Conservation (phyloP, 1,140 invertebrate genomes). For the Sesamia nonagrioides region DNA sequence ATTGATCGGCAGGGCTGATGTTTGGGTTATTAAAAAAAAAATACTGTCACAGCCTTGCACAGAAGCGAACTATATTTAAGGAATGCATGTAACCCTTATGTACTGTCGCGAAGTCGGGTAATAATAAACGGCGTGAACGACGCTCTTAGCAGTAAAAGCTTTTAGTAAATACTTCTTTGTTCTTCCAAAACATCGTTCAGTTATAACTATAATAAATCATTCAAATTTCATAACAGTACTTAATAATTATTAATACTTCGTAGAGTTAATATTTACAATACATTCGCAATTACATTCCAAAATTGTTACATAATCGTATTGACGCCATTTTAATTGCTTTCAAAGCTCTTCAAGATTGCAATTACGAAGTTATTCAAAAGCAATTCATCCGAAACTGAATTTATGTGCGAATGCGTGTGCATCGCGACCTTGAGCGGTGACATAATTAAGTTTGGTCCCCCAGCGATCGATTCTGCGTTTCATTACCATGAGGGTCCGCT, state of each 20-base stretch:
- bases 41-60: too few species aligned
- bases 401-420: conserved; percentile 55
- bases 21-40: too few species aligned
- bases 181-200: not conserved
- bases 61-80: too few species aligned
- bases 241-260: not conserved
- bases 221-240: not conserved
- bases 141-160: not conserved
- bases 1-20: too few species aligned
- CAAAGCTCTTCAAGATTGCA: conserved; percentile 32
- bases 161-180: not conserved
- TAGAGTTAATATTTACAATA: not conserved
- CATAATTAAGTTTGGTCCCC: conserved; percentile 77
- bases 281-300: conserved; percentile 13
- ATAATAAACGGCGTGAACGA: not conserved
- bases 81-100: too few species aligned
- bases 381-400: conserved; percentile 45
- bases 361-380: conserved; percentile 46
- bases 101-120: not conserved
- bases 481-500: conserved; percentile 69
- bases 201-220: too few species aligned
- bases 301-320: conserved; percentile 19
- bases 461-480: conserved; percentile 71
- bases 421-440: conserved; percentile 77
- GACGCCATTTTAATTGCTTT: conserved; percentile 30